Percentiles rank a stretch among this genome's conserved stretches.
Conservation (phyloP, 2,113 vertebrate species). For the Drymodes brunneopygia region DNA sequence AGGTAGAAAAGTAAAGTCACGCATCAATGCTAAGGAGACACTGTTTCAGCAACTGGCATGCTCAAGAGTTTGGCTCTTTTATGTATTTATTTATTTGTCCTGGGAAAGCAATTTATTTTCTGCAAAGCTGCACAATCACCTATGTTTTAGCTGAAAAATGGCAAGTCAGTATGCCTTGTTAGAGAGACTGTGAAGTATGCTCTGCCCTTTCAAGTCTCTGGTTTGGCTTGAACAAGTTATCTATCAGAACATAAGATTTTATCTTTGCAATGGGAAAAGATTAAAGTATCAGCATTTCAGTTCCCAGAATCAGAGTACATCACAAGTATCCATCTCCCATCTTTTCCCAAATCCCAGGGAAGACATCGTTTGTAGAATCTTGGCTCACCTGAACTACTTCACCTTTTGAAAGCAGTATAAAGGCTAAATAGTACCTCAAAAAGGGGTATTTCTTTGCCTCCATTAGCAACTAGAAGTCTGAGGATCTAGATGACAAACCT, state of each 20-base stretch:
- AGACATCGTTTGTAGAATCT: not conserved
- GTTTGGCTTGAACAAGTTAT: constrained; percentile 23
- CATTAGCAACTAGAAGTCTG: not conserved
- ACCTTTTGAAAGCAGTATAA: constrained; percentile 35
- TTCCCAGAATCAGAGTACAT: not conserved
- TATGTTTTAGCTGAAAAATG: not conserved
- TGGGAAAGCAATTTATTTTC: not conserved
- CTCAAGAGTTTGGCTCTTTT: not conserved
- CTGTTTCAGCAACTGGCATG: not conserved
- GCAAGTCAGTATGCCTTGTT: constrained; percentile 9
- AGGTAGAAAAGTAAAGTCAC: not conserved
- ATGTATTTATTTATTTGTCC: not conserved
- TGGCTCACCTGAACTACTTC: constrained; percentile 61
- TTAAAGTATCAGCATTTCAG: not conserved
- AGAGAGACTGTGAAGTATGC: constrained; percentile 3
- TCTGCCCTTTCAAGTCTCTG: constrained; percentile 38
- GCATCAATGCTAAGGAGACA: not conserved
- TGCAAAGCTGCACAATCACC: constrained; percentile 21
- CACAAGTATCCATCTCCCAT: not conserved
- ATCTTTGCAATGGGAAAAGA: not conserved
- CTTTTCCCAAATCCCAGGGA: not conserved
- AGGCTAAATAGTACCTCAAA: not conserved
- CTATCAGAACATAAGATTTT: constrained; percentile 14
- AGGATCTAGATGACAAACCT: not conserved
- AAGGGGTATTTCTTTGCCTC: not conserved